Conservation (phyloP, 2,888 invertebrate genomes). For the Syrphus vitripennis region DNA sequence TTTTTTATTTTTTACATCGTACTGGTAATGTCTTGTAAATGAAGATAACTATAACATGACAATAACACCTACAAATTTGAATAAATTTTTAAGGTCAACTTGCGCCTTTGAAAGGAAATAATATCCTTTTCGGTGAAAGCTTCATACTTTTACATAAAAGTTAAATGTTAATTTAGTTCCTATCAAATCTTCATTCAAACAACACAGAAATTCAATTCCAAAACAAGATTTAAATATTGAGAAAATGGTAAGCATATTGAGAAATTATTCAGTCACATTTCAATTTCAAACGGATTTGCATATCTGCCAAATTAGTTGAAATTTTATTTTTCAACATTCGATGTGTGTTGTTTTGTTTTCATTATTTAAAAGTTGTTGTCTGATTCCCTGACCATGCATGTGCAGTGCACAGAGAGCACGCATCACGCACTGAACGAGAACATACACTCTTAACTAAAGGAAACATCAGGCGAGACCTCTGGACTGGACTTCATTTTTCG, state of each 20-base stretch:
- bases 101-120: no score
- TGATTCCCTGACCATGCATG: slow-evolving; percentile 60
- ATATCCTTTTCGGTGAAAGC: no score
- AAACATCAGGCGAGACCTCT: neutral
- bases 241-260: no score
- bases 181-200: neutral
- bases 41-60: no score
- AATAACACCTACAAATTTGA: no score
- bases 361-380: slow-evolving; percentile 42
- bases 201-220: slow-evolving; percentile 18
- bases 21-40: no score
- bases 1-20: no score
- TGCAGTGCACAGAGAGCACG: slow-evolving; percentile 38
- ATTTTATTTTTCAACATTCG: slow-evolving; percentile 52
- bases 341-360: neutral
- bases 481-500: slow-evolving; percentile 42
- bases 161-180: neutral
- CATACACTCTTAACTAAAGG: neutral
- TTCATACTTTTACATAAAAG: neutral
- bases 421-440: slow-evolving; percentile 26
- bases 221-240: slow-evolving; percentile 13
- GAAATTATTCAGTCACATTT: slow-evolving; percentile 53
- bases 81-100: no score
- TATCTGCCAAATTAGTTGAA: slow-evolving; percentile 68
- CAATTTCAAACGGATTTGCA: slow-evolving; percentile 57